phyloP scores from a whole-genome alignment of 2,113 vertebrate genomes.

The Pontoporia blainvillei region DNA sequence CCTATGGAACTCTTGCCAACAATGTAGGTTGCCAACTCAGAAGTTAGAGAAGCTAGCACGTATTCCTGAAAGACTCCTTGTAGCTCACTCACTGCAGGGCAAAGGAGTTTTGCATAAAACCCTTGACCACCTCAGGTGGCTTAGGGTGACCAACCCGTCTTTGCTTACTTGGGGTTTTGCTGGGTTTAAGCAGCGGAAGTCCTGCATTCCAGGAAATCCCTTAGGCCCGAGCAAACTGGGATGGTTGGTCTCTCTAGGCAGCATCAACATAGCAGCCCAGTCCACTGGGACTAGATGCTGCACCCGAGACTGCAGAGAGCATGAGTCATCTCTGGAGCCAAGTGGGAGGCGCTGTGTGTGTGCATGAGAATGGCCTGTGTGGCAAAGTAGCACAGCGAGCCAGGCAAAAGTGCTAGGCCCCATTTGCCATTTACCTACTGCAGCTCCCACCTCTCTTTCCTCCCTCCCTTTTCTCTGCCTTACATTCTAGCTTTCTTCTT shows the following conservation, averaged over 20 bases:
- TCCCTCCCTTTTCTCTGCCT: neutral
- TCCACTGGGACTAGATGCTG: neutral
- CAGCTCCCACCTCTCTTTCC: neutral
- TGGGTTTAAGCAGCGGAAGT: neutral
- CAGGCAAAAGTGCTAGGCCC: neutral
- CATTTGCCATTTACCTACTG: neutral
- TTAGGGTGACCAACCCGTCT: neutral
- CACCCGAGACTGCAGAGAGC: neutral
- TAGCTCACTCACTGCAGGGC: neutral
- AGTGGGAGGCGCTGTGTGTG: neutral
- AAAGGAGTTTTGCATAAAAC: neutral
- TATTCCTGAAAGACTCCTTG: neutral
- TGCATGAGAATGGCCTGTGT: accelerated
- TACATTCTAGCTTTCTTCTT: neutral
- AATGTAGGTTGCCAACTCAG: neutral
- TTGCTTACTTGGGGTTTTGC: neutral
- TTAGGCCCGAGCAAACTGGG: neutral
- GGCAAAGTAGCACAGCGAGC: neutral
- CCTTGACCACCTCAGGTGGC: neutral
- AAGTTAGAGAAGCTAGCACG: neutral
- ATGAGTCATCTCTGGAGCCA: neutral
- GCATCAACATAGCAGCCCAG: neutral
- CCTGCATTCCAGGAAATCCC: neutral
- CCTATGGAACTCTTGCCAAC: neutral
- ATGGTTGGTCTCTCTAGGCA: neutral